Evolutionary conservation across 2,888 invertebrate species (phyloP).

Genomic region (Microctonus hyperodae): DNA sequence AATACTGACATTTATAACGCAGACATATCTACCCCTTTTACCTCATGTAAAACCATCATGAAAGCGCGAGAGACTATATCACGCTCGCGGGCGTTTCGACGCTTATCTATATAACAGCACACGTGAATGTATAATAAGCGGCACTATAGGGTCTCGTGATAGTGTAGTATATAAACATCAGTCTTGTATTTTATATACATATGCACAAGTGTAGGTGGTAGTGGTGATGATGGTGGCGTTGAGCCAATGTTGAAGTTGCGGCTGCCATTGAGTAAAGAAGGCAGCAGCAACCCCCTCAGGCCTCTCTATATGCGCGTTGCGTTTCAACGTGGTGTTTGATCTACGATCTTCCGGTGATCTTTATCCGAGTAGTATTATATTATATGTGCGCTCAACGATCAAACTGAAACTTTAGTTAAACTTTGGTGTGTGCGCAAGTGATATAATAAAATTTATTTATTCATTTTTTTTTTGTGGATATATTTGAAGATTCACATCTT

Average conservation of each 20-base stretch:
- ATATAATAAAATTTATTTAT: background rate
- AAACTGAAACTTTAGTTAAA: conserved; percentile 9
- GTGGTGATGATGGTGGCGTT: background rate
- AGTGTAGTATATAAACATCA: conserved; percentile 22
- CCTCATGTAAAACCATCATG: conserved; percentile 51
- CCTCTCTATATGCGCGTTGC: conserved; percentile 46
- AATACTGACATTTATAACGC: conserved; percentile 63
- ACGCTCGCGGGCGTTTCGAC: conserved; percentile 32
- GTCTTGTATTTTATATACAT: conserved; percentile 24
- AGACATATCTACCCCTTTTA: conserved; percentile 62
- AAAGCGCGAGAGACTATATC: conserved; percentile 43
- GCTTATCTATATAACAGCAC: conserved; percentile 36
- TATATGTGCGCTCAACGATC: conserved; percentile 18
- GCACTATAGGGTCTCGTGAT: conserved; percentile 40
- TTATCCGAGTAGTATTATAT: conserved; percentile 44
- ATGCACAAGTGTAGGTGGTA: conserved; percentile 5
- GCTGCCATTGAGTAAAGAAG: conserved; percentile 1
- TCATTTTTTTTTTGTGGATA: too few relatives aligned
- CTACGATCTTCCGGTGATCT: conserved; percentile 60
- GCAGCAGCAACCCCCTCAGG: conserved; percentile 49
- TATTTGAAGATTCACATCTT: too few relatives aligned
- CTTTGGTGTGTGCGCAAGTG: conserved; percentile 38
- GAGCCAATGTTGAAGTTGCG: conserved; percentile 8
- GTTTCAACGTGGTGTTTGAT: conserved; percentile 56
- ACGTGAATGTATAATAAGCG: conserved; percentile 62